Evolutionary conservation across 2,888 invertebrate species (phyloP).

Genomic region (Heteropelma amictum): DNA sequence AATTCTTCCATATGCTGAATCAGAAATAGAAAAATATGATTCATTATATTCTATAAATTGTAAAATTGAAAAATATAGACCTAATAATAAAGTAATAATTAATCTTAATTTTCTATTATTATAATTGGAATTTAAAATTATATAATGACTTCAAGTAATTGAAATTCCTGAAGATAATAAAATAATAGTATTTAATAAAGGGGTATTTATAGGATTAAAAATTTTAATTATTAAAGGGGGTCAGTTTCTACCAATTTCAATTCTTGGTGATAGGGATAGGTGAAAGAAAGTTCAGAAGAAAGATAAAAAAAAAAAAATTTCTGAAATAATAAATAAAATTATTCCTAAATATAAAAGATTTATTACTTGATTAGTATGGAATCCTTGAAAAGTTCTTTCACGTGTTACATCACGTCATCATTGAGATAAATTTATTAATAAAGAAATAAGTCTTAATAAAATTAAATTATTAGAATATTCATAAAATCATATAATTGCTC

Average conservation of each 20-base stretch:
- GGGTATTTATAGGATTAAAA: conserved; percentile 86
- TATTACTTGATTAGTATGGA: conserved; percentile 81
- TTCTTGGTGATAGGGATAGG: conserved; percentile 78
- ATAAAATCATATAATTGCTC: conserved; percentile 83
- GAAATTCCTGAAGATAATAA: conserved; percentile 85
- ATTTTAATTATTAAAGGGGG: conserved; percentile 82
- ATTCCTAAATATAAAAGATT: conserved; percentile 84
- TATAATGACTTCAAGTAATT: conserved; percentile 83
- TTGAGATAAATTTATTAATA: conserved; percentile 81
- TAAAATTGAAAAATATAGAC: conserved; percentile 81
- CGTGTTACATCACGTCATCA: conserved; percentile 86
- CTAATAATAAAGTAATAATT: conserved; percentile 69
- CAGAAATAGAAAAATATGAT: conserved; percentile 81
- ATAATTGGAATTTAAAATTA: conserved; percentile 79
- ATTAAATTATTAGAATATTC: conserved; percentile 80
- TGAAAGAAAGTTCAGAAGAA: conserved; percentile 81
- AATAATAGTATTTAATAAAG: conserved; percentile 86
- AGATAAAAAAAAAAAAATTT: conserved; percentile 81
- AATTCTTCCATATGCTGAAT: conserved; percentile 83
- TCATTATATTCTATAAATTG: conserved; percentile 86
- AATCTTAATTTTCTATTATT: no score
- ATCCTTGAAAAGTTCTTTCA: conserved; percentile 84
- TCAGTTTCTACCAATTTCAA: conserved; percentile 82
- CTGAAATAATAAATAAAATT: conserved; percentile 77
- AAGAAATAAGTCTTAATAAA: conserved; percentile 78